phyloP scores from a whole-genome alignment of 2,888 invertebrate genomes.

The Thyatira batis region DNA sequence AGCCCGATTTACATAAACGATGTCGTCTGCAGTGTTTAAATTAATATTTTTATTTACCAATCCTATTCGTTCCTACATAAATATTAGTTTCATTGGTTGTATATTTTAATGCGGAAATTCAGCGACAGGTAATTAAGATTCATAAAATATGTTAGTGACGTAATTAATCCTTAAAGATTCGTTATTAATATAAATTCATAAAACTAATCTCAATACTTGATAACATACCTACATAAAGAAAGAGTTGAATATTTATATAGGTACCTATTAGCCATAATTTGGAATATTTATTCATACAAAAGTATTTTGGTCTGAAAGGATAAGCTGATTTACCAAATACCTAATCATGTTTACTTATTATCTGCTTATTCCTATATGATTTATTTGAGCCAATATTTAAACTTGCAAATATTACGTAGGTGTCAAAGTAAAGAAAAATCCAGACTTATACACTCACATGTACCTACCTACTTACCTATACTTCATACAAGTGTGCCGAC shows the following conservation, averaged over 20 bases:
- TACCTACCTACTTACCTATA: background rate
- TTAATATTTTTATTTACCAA: slow-evolving; percentile 30
- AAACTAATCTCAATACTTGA: too few species aligned
- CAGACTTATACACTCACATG: background rate
- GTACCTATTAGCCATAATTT: too few species aligned
- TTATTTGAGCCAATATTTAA: background rate
- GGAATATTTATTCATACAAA: too few species aligned
- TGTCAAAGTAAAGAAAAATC: background rate
- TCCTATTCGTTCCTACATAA: slow-evolving; percentile 12
- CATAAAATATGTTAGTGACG: too few species aligned
- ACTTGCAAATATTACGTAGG: background rate
- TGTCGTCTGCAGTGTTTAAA: slow-evolving; percentile 54
- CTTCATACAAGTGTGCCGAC: background rate
- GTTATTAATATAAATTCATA: too few species aligned
- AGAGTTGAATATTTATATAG: too few species aligned
- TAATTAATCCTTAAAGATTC: too few species aligned
- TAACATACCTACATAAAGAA: too few species aligned
- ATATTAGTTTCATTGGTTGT: background rate
- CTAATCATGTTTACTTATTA: background rate
- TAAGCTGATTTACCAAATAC: too few species aligned
- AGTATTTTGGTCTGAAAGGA: too few species aligned
- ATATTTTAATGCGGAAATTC: background rate
- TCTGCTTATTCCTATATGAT: background rate
- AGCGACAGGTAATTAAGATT: too few species aligned
- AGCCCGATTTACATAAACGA: slow-evolving; percentile 63